These are phyloP conservation scores for Enteromius unitaeniatus DNA, from an alignment of 2,797 vertebrate genomes.

Conservation along the genomic window DNA sequence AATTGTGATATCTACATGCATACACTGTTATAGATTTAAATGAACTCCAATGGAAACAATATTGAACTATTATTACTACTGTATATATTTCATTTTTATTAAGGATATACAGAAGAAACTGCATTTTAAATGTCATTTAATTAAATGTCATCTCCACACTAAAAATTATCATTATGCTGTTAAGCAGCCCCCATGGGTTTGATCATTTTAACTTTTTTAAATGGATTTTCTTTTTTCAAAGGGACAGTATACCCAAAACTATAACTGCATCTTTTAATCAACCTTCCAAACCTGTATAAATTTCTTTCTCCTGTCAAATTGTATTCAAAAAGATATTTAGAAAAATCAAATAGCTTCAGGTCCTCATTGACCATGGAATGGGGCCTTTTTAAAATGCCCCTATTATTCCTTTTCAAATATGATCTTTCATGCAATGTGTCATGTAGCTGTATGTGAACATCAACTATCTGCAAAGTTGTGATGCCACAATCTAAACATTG, in stretches of 20 bases:
- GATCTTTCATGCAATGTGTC: too few relatives aligned
- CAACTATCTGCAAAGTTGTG: too few relatives aligned
- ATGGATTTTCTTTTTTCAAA: background rate
- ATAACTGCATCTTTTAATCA: background rate
- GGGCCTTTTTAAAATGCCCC: too few relatives aligned
- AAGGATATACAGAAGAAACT: slow-evolving; percentile 43
- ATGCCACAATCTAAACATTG: too few relatives aligned
- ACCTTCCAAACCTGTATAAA: background rate
- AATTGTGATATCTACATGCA: slow-evolving; percentile 55
- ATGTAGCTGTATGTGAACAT: too few relatives aligned
- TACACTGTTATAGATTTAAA: slow-evolving; percentile 47
- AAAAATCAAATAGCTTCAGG: background rate
- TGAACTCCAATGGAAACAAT: slow-evolving; percentile 56
- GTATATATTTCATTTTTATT: slow-evolving; percentile 54
- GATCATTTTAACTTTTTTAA: background rate
- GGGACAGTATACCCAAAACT: background rate
- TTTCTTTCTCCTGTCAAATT: background rate
- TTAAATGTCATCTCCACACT: slow-evolving; percentile 48
- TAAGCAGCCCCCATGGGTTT: background rate
- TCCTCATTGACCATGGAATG: background rate
- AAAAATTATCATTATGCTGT: slow-evolving; percentile 18
- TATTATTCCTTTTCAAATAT: too few relatives aligned
- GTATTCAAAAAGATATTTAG: background rate
- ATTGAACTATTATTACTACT: slow-evolving; percentile 51
- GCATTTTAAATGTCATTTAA: slow-evolving; percentile 41